Evolutionary conservation across 2,113 vertebrate genomes (phyloP).

Genomic region (Mesoclemmys tuberculata): DNA sequence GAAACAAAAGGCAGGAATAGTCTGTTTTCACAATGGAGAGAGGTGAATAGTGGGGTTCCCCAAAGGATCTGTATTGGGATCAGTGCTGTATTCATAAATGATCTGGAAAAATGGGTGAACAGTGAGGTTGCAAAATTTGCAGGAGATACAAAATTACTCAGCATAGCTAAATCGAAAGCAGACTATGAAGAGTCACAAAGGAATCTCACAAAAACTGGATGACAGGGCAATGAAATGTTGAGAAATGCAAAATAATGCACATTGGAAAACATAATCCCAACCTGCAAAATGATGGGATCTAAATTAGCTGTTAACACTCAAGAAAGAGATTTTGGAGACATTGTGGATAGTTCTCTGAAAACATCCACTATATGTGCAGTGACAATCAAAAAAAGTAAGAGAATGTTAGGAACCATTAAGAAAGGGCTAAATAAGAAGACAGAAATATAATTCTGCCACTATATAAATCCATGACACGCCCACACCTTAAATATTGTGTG

Average conservation of each 20-base stretch:
- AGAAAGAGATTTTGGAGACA: not conserved
- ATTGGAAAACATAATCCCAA: no score
- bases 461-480: no score
- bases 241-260: no score
- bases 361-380: not conserved
- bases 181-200: no score
- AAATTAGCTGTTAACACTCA: not conserved
- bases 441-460: no score
- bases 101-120: not conserved
- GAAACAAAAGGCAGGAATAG: not conserved
- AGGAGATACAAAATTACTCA: not conserved
- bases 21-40: not conserved
- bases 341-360: not conserved
- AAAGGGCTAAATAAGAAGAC: no score
- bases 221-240: no score
- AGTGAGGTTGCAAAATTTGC: no score
- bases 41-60: not conserved
- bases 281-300: no score
- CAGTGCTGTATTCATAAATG: not conserved
- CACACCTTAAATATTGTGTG: no score
- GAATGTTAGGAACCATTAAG: not conserved
- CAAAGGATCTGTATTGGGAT: not conserved
- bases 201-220: no score
- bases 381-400: not conserved
- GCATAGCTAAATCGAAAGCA: not conserved